Base-by-base conservation (phyloP, 2,113 vertebrate species). In the Ptychochromis oligacanthus region DNA sequence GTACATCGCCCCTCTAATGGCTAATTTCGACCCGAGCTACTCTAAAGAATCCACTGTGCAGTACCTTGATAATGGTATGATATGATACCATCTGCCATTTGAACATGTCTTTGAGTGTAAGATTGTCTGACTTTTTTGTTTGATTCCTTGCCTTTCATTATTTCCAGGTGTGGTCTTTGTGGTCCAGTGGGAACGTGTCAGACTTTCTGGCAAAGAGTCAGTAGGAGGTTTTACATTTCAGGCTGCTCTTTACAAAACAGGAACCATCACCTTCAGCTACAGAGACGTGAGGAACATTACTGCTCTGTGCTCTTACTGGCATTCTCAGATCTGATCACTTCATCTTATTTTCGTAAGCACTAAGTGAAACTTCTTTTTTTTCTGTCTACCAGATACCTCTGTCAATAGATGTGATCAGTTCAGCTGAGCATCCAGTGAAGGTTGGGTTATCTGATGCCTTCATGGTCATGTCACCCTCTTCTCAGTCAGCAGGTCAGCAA, bases 371-470 rank as follows among this genome's bases (percentile, higher is more conserved):
- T 14, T 43, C 46, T 46, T 60, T 59, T 28, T 18, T 81, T 18
- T 65, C 40, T 76, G 6, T 86, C 34, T n/a, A 7, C 60, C 83
- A 99, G 98, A 95, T 99, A 59, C 98, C 98, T 0, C 93, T 99
- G 93, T 89, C 96, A 0, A 93, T 98, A 8, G 93, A 93, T 54
- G 93, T 92, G 83, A 97, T 99, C 80, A 96, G 96, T 43, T 95
- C 96, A 13, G 91, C 94, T 38, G 96, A 98, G 89, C 97, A 99
- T 89, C 97, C 97, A 0, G 97, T 99, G 17, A 99, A 98, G 91
- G 95, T 94, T 0, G 98, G 98, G 5, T 95, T 99, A 80, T 99
- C 98, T 0, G 98, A 99, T 0, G 98, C 98, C 84, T 99, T 99
- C 94, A 96, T 97, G 96, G 87, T 97, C 34, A 90, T 94, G 75